A percentile compares a stretch with the other conserved stretches of the same genome.
phyloP scores from a whole-genome alignment of 2,888 invertebrate species.

The Drosophila neotestacea region DNA sequence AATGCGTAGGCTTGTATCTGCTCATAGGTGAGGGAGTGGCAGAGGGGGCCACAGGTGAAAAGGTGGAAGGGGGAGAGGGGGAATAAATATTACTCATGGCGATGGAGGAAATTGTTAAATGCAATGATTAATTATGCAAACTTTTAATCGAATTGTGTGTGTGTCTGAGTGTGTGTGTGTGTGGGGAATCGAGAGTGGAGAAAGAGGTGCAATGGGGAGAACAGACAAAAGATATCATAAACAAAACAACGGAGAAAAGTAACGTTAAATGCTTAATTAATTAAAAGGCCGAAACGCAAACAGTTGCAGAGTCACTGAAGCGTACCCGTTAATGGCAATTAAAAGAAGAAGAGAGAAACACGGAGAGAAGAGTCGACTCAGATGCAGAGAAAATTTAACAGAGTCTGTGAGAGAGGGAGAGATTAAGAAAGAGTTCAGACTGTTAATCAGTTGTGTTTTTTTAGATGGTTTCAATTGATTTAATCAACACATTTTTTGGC shows the following conservation, averaged over 20 bases:
- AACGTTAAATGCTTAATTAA: conserved; percentile 43
- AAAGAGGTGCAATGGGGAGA: no score
- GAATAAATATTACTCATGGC: conserved; percentile 20
- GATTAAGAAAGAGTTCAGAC: not conserved
- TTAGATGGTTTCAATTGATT: conserved; percentile 1
- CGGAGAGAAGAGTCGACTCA: not conserved
- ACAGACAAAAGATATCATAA: conserved; percentile 7
- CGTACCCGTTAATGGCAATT: conserved; percentile 10
- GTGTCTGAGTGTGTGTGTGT: conserved; percentile 1
- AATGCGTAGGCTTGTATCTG: conserved; percentile 35
- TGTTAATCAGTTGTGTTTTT: not conserved
- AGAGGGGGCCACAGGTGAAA: not conserved
- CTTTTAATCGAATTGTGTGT: conserved; percentile 57
- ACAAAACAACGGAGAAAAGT: conserved; percentile 25
- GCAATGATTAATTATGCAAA: conserved; percentile 72
- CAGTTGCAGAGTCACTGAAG: conserved; percentile 40
- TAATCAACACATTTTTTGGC: not conserved
- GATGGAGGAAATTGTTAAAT: conserved; percentile 60
- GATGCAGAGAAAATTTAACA: not conserved
- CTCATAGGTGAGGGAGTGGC: not conserved
- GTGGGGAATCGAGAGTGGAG: not conserved
- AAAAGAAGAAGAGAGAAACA: not conserved
- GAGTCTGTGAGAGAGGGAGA: no score
- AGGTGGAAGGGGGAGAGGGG: not conserved
- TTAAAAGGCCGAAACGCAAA: conserved; percentile 25